Evolutionary conservation across 2,113 vertebrate genomes (phyloP).

Genomic region (Isurus oxyrinchus): DNA sequence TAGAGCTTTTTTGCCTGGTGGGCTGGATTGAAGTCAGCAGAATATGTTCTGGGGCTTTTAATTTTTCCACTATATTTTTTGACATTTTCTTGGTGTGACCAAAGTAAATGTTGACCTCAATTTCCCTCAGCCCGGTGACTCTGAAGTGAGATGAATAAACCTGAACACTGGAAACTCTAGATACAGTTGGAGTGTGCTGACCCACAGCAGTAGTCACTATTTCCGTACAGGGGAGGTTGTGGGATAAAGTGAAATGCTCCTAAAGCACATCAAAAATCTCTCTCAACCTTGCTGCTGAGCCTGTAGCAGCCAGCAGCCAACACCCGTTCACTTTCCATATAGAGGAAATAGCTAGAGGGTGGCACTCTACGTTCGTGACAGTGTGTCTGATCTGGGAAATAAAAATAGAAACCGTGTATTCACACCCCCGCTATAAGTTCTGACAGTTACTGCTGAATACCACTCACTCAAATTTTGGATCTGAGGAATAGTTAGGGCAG

Average conservation of each 20-base stretch:
- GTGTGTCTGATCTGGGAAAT: not conserved
- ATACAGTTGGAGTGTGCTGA: not conserved
- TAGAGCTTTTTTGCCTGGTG: no score
- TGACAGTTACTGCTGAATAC: not conserved
- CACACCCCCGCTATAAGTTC: not conserved
- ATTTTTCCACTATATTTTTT: not conserved
- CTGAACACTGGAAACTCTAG: not conserved
- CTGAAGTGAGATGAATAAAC: not conserved
- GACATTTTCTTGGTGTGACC: not conserved
- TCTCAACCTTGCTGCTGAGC: not conserved
- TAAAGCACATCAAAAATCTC: not conserved
- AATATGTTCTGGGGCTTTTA: not conserved
- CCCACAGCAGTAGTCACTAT: not conserved
- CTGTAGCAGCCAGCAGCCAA: not conserved
- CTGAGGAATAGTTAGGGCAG: not conserved
- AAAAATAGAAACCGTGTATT: not conserved
- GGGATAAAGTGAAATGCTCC: not conserved
- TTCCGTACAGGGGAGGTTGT: not conserved
- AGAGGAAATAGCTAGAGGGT: not conserved
- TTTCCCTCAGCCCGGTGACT: not conserved
- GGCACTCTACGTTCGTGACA: not conserved
- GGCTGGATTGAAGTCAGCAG: not conserved
- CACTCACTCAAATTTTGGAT: not conserved
- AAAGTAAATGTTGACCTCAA: constrained; percentile 9
- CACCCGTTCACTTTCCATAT: not conserved